Evolutionary conservation across 2,113 vertebrate genomes (phyloP).

Genomic region (Chionis minor): DNA sequence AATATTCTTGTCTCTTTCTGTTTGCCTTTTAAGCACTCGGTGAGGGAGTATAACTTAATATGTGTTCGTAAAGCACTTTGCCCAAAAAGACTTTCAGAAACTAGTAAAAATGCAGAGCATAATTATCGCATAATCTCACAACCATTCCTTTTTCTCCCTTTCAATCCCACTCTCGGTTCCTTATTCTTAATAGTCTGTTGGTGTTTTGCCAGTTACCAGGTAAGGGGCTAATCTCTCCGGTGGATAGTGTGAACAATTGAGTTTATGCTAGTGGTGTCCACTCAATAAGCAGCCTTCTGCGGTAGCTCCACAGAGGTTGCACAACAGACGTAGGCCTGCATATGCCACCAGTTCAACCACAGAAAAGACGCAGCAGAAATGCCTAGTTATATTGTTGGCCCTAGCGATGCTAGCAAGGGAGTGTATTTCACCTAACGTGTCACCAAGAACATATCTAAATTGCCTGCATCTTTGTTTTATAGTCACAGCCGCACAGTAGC

Average conservation of each 20-base stretch:
- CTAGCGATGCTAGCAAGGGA: background rate
- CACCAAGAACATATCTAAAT: background rate
- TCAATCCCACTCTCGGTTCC: background rate
- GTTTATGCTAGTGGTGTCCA: background rate
- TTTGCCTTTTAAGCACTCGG: background rate
- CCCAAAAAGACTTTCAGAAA: background rate
- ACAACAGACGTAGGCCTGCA: background rate
- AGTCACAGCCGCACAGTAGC: background rate
- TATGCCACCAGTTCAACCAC: background rate
- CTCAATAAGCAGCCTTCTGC: background rate
- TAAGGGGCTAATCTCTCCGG: background rate
- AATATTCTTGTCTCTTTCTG: background rate
- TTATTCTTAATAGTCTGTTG: background rate
- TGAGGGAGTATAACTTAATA: background rate
- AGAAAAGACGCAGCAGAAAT: background rate
- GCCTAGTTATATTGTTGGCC: background rate
- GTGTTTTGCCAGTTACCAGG: background rate
- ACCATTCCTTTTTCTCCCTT: background rate
- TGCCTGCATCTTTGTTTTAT: background rate
- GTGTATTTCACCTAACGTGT: background rate
- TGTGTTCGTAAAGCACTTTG: background rate
- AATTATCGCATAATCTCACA: background rate
- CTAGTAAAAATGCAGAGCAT: background rate
- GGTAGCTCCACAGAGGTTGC: background rate
- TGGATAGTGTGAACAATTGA: background rate